phyloP scores from a whole-genome alignment of 2,113 vertebrate species.

The Entosphenus tridentatus region DNA sequence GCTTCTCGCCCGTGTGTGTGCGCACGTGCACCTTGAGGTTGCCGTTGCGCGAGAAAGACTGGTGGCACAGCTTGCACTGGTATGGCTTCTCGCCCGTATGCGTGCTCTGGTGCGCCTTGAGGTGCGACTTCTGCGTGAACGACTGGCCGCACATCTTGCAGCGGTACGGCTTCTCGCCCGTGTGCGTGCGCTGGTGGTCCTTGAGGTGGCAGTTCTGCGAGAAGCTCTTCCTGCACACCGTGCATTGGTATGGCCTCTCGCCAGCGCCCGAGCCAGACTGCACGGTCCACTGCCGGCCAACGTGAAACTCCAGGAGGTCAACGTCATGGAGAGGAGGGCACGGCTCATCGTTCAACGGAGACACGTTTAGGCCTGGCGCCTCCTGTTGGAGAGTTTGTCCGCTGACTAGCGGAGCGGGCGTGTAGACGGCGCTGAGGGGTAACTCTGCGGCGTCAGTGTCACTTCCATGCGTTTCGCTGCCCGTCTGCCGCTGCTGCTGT shows the following conservation, averaged over 20 bases:
- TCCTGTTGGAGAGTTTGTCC: too few relatives aligned
- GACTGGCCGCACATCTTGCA: slow-evolving; percentile 1
- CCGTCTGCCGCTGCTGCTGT: too few relatives aligned
- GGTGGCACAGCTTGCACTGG: not conserved
- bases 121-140: not conserved
- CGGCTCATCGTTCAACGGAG: too few relatives aligned
- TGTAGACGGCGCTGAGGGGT: too few relatives aligned
- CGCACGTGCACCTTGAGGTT: slow-evolving; percentile 2
- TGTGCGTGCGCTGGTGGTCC: not conserved
- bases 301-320: too few relatives aligned
- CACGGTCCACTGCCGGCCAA: not conserved
- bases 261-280: not conserved
- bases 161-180: slow-evolving; percentile 1
- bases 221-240: not conserved
- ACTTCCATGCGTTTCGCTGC: too few relatives aligned
- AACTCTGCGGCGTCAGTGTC: too few relatives aligned
- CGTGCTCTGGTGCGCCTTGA: not conserved
- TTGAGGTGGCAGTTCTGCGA: not conserved
- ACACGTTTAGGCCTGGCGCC: too few relatives aligned
- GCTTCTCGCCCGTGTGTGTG: slow-evolving; percentile 2
- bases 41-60: not conserved
- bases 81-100: slow-evolving; percentile 6
- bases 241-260: slow-evolving; percentile 1
- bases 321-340: too few relatives aligned
- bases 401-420: too few relatives aligned